phyloP scores from a whole-genome alignment of 2,113 vertebrate species.

The Argyrosomus japonicus region DNA sequence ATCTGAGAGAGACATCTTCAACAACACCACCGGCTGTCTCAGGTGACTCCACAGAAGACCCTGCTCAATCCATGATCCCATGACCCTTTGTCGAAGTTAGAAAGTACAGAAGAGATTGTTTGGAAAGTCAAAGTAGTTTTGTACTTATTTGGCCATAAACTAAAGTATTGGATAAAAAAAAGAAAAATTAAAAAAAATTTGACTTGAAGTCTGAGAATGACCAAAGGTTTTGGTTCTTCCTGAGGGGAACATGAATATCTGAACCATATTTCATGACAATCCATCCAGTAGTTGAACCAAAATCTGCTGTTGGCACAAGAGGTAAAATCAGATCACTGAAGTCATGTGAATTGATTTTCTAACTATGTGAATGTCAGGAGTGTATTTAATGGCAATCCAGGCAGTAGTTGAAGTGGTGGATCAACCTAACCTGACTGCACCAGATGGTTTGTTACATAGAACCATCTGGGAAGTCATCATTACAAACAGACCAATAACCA shows the following conservation, averaged over 20 bases:
- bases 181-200: too few relatives aligned
- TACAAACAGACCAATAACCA: too few relatives aligned
- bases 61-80: not conserved
- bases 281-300: not conserved
- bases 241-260: not conserved
- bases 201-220: not conserved
- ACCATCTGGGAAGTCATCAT: too few relatives aligned
- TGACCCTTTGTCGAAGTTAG: too few relatives aligned
- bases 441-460: too few relatives aligned
- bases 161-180: not conserved
- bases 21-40: constrained; percentile 95
- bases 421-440: too few relatives aligned
- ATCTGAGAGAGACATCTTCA: constrained; percentile 92
- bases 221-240: not conserved
- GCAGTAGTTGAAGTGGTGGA: not conserved
- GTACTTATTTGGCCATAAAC: not conserved
- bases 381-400: not conserved
- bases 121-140: not conserved
- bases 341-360: not conserved
- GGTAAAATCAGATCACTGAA: not conserved
- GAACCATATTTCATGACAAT: not conserved
- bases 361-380: too few relatives aligned
- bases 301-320: not conserved
- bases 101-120: not conserved
- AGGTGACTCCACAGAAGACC: constrained; percentile 81